Percentiles rank a stretch among this genome's conserved stretches.
phyloP scores from a whole-genome alignment of 2,888 invertebrate genomes.

The Caprella mutica region DNA sequence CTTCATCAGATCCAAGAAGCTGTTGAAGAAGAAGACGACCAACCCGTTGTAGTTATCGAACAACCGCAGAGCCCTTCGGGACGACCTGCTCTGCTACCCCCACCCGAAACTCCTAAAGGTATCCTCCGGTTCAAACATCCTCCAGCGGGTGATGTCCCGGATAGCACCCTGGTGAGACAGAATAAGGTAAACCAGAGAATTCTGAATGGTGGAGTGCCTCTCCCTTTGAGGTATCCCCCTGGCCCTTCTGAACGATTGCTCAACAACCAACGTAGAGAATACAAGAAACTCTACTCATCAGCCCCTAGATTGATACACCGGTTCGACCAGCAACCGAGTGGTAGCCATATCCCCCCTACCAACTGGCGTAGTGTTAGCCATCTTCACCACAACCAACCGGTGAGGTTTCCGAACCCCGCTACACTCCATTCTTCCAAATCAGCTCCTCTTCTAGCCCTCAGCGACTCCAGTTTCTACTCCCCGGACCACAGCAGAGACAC shows the following conservation, averaged over 20 bases:
- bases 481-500: constrained; percentile 28
- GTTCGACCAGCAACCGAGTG: background rate
- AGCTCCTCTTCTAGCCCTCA: constrained; percentile 21
- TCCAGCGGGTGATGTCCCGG: background rate
- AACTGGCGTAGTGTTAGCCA: constrained; percentile 2
- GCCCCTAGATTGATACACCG: background rate
- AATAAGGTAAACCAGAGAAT: background rate
- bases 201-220: background rate
- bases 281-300: too few species aligned
- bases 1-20: too few species aligned
- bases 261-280: too few species aligned
- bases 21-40: too few species aligned
- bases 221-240: background rate
- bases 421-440: constrained; percentile 11
- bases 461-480: constrained; percentile 23
- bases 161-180: background rate
- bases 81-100: constrained; percentile 14
- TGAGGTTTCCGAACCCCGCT: background rate
- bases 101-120: constrained; percentile 1
- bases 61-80: constrained; percentile 14
- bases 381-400: constrained; percentile 12
- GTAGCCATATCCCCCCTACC: background rate
- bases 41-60: background rate
- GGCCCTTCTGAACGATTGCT: background rate
- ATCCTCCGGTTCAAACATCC: background rate